Evolutionary conservation across 2,113 vertebrate genomes (phyloP).

Genomic region (Nestor notabilis): DNA sequence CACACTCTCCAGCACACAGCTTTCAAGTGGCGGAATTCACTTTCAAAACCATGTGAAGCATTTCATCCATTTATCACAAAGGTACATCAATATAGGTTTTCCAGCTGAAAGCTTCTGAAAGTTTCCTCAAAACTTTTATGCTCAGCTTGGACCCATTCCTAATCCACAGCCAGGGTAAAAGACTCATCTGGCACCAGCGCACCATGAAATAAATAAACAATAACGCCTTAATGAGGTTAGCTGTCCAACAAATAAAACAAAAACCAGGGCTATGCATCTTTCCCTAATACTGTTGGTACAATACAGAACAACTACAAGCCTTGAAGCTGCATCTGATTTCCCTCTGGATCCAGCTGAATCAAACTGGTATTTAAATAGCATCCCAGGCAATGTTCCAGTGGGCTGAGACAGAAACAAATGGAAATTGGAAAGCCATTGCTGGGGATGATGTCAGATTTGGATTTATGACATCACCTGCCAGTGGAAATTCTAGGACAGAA

Average conservation of each 20-base stretch:
- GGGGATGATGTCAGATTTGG: not conserved
- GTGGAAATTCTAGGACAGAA: not conserved
- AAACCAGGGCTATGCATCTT: not conserved
- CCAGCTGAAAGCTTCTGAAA: slow-evolving; percentile 32
- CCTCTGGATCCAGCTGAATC: not conserved
- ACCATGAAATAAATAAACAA: not conserved
- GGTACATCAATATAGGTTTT: slow-evolving; percentile 5
- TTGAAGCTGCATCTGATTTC: not conserved
- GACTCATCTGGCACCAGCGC: not conserved
- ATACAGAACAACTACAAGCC: not conserved
- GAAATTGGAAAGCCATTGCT: not conserved
- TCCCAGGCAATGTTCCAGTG: not conserved
- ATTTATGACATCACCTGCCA: not conserved
- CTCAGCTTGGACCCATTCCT: slow-evolving; percentile 5
- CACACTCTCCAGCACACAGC: not conserved
- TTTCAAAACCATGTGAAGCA: not conserved
- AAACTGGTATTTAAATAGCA: not conserved
- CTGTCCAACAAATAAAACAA: not conserved
- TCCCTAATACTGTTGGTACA: not conserved
- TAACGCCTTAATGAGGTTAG: not conserved
- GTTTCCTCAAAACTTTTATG: slow-evolving; percentile 21
- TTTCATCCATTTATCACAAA: not conserved
- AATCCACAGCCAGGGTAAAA: not conserved
- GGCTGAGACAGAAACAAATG: not conserved
- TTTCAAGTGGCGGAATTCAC: not conserved